Evolutionary conservation across 2,113 vertebrate genomes (phyloP).

Genomic region (Pan troglodytes): NHGRI_mPanTro3-v2.1_pri NC_072401.2:150170501-150171000

Average conservation of each 20-base stretch:
- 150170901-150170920: neutral
- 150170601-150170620: neutral
- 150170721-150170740: neutral
- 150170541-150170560: slow-evolving; percentile 1
- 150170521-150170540: neutral
- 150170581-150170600: neutral
- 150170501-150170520: neutral
- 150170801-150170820: neutral
- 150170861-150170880: neutral
- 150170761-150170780: neutral
- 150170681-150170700: neutral
- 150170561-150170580: neutral
- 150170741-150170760: neutral
- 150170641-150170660: neutral
- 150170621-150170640: neutral
- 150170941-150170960: neutral
- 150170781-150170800: neutral
- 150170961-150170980: neutral
- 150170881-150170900: neutral
- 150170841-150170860: slow-evolving; percentile 1
- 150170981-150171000: slow-evolving; percentile 32
- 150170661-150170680: neutral
- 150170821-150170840: slow-evolving; percentile 41
- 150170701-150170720: neutral
- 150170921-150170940: neutral